Percentiles rank a stretch among this genome's conserved stretches.
These are phyloP conservation scores for Archilochus colubris DNA, from an alignment of 2,113 vertebrate species.

Conservation along the genomic window DNA sequence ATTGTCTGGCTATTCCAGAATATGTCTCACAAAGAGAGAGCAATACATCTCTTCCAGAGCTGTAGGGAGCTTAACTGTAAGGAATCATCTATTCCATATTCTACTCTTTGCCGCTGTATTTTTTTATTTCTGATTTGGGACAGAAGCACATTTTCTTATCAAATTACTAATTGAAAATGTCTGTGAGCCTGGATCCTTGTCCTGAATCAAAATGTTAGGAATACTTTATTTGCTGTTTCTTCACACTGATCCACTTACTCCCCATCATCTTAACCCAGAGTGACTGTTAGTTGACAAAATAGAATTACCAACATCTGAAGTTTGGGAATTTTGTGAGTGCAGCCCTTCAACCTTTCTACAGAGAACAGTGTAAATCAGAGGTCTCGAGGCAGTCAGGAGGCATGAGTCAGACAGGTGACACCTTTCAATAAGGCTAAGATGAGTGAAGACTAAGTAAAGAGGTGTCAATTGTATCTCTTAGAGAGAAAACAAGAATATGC, in stretches of 20 bases:
- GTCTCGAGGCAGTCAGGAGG: background rate
- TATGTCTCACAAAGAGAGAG: background rate
- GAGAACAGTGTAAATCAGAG: background rate
- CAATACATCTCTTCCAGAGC: background rate
- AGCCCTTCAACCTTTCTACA: background rate
- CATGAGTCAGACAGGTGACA: background rate
- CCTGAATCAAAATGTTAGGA: background rate
- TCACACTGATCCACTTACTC: background rate
- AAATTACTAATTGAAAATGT: background rate
- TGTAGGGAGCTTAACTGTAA: background rate
- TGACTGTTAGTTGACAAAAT: background rate
- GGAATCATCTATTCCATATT: background rate
- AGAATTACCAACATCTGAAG: background rate
- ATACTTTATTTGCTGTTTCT: background rate
- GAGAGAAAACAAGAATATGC: background rate
- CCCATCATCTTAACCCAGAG: background rate
- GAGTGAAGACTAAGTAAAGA: background rate
- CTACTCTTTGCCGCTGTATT: fast-evolving
- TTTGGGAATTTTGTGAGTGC: background rate
- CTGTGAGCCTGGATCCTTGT: background rate
- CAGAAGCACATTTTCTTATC: background rate
- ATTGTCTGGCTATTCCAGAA: slow-evolving; percentile 13
- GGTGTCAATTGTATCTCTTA: background rate
- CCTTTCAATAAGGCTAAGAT: background rate
- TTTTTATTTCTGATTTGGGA: background rate